phyloP scores from a whole-genome alignment of 30 jellyfish, hydroid and myxozoan species.

The Cassiopea andromeda region DNA sequence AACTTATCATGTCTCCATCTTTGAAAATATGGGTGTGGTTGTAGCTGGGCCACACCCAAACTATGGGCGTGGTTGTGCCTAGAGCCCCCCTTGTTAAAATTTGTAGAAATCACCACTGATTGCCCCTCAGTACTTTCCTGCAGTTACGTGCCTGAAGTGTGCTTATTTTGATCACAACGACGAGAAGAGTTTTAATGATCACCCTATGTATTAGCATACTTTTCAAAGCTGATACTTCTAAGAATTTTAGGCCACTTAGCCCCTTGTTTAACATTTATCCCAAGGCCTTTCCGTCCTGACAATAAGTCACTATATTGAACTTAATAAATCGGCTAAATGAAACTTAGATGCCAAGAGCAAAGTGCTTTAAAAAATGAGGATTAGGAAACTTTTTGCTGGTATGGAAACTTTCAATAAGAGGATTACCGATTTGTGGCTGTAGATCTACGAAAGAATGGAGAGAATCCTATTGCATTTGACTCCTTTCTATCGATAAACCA shows the following conservation, averaged over 20 bases:
- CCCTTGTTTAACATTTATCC: not conserved
- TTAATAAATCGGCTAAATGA: not conserved
- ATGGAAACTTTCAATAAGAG: constrained; percentile 4
- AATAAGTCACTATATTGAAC: not conserved
- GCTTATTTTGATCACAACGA: too few relatives aligned
- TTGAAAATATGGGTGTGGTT: too few relatives aligned
- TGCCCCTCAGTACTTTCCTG: too few relatives aligned
- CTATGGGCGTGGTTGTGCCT: too few relatives aligned
- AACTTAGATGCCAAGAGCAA: not conserved
- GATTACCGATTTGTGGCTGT: constrained; percentile 34
- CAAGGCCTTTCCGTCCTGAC: not conserved
- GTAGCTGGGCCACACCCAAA: too few relatives aligned
- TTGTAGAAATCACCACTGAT: too few relatives aligned
- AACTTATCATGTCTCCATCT: too few relatives aligned
- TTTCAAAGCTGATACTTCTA: too few relatives aligned
- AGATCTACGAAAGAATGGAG: constrained; percentile 5
- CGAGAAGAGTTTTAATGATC: too few relatives aligned
- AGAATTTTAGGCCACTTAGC: not conserved
- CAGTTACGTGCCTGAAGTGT: too few relatives aligned
- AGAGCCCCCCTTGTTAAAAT: too few relatives aligned
- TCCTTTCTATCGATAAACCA: constrained; percentile 10
- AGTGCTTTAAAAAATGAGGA: not conserved
- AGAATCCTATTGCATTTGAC: constrained; percentile 18
- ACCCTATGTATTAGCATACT: too few relatives aligned
- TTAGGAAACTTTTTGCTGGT: not conserved